Conservation (phyloP, 2,888 invertebrate genomes). For the Formica aserva region DNA sequence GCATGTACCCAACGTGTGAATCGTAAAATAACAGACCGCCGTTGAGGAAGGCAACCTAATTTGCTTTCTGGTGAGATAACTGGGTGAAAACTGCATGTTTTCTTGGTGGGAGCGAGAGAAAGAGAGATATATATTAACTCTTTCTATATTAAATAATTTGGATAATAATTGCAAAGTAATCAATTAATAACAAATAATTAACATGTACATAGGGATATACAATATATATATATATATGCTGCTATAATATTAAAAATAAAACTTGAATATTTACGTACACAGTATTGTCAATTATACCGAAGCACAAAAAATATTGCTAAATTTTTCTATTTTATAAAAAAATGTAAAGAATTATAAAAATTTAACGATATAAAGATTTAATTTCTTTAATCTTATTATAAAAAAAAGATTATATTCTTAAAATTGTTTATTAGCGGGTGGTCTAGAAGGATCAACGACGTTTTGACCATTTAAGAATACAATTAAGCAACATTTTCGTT, state of each 20-base stretch:
- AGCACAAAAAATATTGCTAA: background rate
- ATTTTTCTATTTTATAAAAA: conserved; percentile 1
- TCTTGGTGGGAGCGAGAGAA: background rate
- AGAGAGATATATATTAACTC: background rate
- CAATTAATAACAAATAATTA: background rate
- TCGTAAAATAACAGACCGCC: conserved; percentile 76
- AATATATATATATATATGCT: background rate
- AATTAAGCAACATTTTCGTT: conserved; percentile 53
- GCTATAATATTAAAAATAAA: background rate
- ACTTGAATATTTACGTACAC: background rate
- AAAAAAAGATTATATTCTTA: background rate
- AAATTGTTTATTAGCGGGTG: conserved; percentile 38
- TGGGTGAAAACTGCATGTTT: conserved; percentile 1
- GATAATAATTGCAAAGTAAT: background rate
- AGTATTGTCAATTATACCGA: background rate
- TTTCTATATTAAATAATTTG: conserved; percentile 17
- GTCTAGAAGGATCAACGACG: conserved; percentile 10
- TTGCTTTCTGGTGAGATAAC: conserved; percentile 69
- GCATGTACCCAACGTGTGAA: conserved; percentile 75
- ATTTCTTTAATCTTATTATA: background rate
- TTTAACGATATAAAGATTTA: conserved; percentile 51
- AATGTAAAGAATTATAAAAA: background rate
- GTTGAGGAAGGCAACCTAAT: conserved; percentile 69
- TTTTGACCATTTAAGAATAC: conserved; percentile 33
- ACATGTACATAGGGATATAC: background rate